Base-by-base conservation (phyloP, 2,113 vertebrate genomes). In the Calidris pygmaea region DNA sequence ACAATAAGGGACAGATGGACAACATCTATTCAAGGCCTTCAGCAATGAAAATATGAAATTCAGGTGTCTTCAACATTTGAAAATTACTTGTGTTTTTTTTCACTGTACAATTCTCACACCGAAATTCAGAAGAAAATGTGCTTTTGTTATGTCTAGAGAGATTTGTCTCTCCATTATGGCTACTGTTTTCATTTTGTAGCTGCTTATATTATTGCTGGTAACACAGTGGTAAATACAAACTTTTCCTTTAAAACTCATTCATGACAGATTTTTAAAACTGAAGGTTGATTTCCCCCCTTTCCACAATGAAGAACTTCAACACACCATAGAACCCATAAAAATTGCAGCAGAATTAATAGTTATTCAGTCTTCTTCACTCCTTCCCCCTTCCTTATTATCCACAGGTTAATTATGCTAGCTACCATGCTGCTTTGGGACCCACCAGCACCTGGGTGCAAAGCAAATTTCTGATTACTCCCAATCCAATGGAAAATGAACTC, bases 1-100 rank as follows among this genome's bases (percentile, higher is more conserved):
- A n/a, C 0, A 0, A 9, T 50, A 32, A 1, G 2, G 10, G 27
- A 80, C 1, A 2, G 21, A 59, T 2, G 2, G 41, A 66, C 9
- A 59, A 24, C 9, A 56, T n/a, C 21, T 87, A 19, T 12, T 83
- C 29, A 62, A 73, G 27, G 34, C 5, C 22, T 67, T 91, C 35
- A 52, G 1, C 15, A 47, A 32, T 10, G 7, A 80, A 67, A 60
- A 6, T 9, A 34, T 27, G 26, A 88, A 86, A 77, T 70, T 77
- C 32, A 59, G 2, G 17, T 50, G 14, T 59, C 21, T 67, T 83
- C 21, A 53, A 37, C 15, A 39, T 29, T 34, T 71, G 16, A 92
- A 95, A 88, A 89, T 53, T 45, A 52, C 53, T 15, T 62, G 17
- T 2, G 9, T 41, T 5, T 37, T 78, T 77, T 26, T 92, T 89